Evolutionary conservation across 2,888 invertebrate genomes (phyloP).

Genomic region (Neuroscelio doddi): DNA sequence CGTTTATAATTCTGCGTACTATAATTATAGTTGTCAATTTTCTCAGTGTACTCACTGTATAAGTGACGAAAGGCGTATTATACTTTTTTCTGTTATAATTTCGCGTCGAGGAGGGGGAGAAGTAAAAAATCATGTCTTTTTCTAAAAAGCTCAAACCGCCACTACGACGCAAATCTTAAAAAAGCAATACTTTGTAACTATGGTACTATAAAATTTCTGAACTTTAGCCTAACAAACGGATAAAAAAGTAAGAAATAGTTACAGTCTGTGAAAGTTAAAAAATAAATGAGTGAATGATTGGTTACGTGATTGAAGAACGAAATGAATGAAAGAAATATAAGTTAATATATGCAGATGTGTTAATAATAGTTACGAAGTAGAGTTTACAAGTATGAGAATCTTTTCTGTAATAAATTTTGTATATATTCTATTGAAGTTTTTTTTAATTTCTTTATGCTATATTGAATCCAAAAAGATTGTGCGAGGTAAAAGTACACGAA

Average conservation of each 20-base stretch:
- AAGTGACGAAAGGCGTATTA: slow-evolving; percentile 9
- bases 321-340: slow-evolving; percentile 33
- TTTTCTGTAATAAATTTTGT: slow-evolving; percentile 36
- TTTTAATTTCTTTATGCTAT: slow-evolving; percentile 10
- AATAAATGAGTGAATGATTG: slow-evolving; percentile 21
- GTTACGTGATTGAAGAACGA: slow-evolving; percentile 30
- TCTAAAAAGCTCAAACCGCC: slow-evolving; percentile 67
- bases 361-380: slow-evolving; percentile 27
- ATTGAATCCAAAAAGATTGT: slow-evolving; percentile 9
- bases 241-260: slow-evolving; percentile 32
- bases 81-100: slow-evolving; percentile 45
- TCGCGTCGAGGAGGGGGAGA: slow-evolving; percentile 31
- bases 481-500: slow-evolving; percentile 25
- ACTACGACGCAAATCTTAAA: slow-evolving; percentile 70
- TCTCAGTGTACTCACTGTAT: neutral
- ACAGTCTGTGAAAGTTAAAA: slow-evolving; percentile 24
- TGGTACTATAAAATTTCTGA: slow-evolving; percentile 50
- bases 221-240: slow-evolving; percentile 44
- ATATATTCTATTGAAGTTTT: slow-evolving; percentile 29
- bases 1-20: no score
- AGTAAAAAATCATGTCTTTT: slow-evolving; percentile 24
- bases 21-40: neutral
- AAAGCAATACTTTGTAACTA: slow-evolving; percentile 85
- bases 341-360: slow-evolving; percentile 47
- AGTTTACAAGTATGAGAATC: slow-evolving; percentile 28